Evolutionary conservation across 2,888 invertebrate species (phyloP), one percentile per base, ranked within the genome.

Genomic region (Microctonus brassicae): DNA sequence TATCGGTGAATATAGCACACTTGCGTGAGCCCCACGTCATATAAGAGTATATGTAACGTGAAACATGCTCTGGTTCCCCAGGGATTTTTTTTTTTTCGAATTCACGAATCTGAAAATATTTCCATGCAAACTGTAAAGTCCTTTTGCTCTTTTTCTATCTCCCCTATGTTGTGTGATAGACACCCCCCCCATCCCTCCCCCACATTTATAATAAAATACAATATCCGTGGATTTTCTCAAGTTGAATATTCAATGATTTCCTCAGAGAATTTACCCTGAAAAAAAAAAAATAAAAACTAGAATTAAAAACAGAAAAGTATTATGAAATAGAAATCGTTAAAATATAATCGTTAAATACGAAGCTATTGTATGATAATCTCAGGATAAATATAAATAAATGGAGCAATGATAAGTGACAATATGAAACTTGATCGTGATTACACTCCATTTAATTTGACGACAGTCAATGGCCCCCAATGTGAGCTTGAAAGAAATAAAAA

Each of bases 161-260:
- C 69, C 70, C 71, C 67, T 72, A 70, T 63, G 72, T 52, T 47
- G 47, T 17, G 47, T 1, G 47, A 7, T 1, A 7, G 6, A 7
- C 29, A 7, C 26, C n/a, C n/a, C 39, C n/a, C 7, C 6, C 24
- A 13, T 26, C 20, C 5, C 4, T 29, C 34, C 22, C 39, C 22
- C 36, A 79, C 82, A 84, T 86, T 86, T 83, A 86, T 85, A 86
- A 86, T 87, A 86, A 87, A 87, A 86, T 83, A 85, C 83, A 86
- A 86, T 87, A 87, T 87, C 82, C 85, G 79, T 82, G 87, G 87
- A 87, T 87, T 87, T 86, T 79, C 85, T 84, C 85, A 85, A 91
- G 91, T 91, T 91, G 92, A 92, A 92, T 92, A 92, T 90, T 91
- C 92, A 91, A 92, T 92, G 92, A 92, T 92, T 92, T 92, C 92